Percentiles rank a stretch among this genome's conserved stretches.
Evolutionary conservation across 2,797 vertebrate species (phyloP).

Genomic region (Streptopelia turtur): DNA sequence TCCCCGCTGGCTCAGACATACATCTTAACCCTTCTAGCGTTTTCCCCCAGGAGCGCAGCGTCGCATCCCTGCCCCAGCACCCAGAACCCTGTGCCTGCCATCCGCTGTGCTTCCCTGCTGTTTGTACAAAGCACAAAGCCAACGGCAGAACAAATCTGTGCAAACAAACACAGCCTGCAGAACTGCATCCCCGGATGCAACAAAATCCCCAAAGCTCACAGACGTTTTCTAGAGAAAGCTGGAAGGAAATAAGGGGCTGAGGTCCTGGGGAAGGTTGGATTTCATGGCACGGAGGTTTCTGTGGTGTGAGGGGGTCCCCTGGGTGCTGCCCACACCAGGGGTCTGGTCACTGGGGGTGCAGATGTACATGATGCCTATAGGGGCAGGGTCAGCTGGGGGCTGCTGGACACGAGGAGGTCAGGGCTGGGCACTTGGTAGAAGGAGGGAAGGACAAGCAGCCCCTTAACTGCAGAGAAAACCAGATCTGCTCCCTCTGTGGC

Average conservation of each 20-base stretch:
- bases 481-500: too few species aligned
- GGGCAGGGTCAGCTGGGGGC: background rate
- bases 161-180: background rate
- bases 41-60: background rate
- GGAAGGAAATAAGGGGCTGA: fast-evolving
- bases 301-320: background rate
- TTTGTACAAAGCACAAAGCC: background rate
- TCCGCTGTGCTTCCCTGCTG: background rate
- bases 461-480: background rate
- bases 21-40: background rate
- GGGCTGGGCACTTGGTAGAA: background rate
- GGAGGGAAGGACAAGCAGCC: background rate
- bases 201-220: background rate
- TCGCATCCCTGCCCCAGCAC: background rate
- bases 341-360: background rate
- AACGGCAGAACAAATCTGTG: background rate
- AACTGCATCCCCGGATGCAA: background rate
- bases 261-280: background rate
- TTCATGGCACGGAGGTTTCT: background rate
- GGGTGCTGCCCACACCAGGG: background rate
- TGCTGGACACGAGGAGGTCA: background rate
- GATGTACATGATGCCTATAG: fast-evolving
- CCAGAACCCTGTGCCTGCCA: background rate
- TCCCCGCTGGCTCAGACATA: conserved; percentile 35
- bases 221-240: background rate